A percentile compares a stretch with the other conserved stretches of the same genome.
phyloP scores from a whole-genome alignment of 2,888 invertebrate genomes.

The Scrobipalpa costella region DNA sequence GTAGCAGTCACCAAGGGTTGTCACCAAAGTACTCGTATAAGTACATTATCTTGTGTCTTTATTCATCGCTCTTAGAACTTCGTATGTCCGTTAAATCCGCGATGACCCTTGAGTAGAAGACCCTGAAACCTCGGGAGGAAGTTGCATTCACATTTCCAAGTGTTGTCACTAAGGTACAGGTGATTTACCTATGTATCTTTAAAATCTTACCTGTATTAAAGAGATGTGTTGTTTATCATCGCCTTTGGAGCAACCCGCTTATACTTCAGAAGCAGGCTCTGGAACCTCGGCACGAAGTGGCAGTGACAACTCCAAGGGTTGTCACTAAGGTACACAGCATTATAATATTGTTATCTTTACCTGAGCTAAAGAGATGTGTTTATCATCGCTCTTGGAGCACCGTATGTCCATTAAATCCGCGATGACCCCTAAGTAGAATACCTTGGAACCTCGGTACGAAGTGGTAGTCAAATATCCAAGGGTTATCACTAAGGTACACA shows the following conservation, averaged over 20 bases:
- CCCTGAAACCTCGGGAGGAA: constrained; percentile 90
- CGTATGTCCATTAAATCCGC: constrained; percentile 85
- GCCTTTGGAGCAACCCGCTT: constrained; percentile 84
- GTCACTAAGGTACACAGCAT: constrained; percentile 84
- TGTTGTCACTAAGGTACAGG: constrained; percentile 87
- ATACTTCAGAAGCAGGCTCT: constrained; percentile 85
- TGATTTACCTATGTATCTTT: constrained; percentile 76
- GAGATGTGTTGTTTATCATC: constrained; percentile 84
- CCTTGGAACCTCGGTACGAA: constrained; percentile 88
- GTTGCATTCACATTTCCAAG: constrained; percentile 91
- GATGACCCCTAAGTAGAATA: constrained; percentile 86
- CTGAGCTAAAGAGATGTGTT: background rate
- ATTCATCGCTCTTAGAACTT: constrained; percentile 75
- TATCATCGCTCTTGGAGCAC: background rate
- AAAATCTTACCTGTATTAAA: constrained; percentile 73
- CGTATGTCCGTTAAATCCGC: constrained; percentile 85
- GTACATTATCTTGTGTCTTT: constrained; percentile 80
- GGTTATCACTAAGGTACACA: constrained; percentile 90
- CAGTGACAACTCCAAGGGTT: constrained; percentile 94
- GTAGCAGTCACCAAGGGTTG: constrained; percentile 88
- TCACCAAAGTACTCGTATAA: constrained; percentile 85
- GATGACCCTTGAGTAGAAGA: constrained; percentile 83
- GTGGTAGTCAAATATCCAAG: constrained; percentile 91
- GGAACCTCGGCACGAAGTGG: constrained; percentile 88
- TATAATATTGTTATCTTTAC: constrained; percentile 86